These are phyloP conservation scores for Oxycera nigricornis DNA, from an alignment of 2,888 invertebrate genomes.

Conservation along the genomic window DNA sequence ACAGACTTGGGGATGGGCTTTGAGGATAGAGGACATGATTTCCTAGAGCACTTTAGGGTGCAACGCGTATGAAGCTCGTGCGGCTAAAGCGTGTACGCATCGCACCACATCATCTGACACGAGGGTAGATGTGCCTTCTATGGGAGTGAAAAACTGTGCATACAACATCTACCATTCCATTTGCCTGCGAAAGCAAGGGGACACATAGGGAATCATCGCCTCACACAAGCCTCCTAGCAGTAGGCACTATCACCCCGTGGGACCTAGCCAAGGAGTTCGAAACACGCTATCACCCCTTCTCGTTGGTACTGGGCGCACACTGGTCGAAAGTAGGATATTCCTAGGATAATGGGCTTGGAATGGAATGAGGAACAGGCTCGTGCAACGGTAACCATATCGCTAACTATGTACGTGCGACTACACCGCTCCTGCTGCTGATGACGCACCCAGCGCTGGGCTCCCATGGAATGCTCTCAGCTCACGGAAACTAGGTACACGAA, in stretches of 20 bases:
- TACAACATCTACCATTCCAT: conserved; percentile 29
- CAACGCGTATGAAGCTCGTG: conserved; percentile 39
- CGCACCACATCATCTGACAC: conserved; percentile 39
- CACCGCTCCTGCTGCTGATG: conserved; percentile 8
- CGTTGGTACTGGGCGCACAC: background rate
- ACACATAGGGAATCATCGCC: background rate
- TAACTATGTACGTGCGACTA: conserved; percentile 12
- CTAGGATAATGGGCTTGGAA: conserved; percentile 20
- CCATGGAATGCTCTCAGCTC: conserved; percentile 9
- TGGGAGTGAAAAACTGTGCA: conserved; percentile 18
- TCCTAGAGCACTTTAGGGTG: conserved; percentile 42
- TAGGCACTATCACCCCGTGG: conserved; percentile 24
- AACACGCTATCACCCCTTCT: conserved; percentile 9
- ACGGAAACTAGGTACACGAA: conserved; percentile 22
- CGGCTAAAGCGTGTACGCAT: conserved; percentile 45
- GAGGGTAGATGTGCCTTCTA: conserved; percentile 4
- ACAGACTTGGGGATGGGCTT: conserved; percentile 14
- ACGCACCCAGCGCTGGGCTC: conserved; percentile 9
- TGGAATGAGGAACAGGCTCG: conserved; percentile 11
- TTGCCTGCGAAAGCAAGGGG: conserved; percentile 1
- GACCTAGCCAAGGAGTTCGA: background rate
- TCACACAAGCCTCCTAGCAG: background rate
- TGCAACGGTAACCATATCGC: background rate
- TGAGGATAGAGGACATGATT: conserved; percentile 32
- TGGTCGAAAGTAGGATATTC: conserved; percentile 19